These are phyloP conservation scores for Holotrichia oblita DNA, from an alignment of 1,140 invertebrate species.

Conservation along the genomic window DNA sequence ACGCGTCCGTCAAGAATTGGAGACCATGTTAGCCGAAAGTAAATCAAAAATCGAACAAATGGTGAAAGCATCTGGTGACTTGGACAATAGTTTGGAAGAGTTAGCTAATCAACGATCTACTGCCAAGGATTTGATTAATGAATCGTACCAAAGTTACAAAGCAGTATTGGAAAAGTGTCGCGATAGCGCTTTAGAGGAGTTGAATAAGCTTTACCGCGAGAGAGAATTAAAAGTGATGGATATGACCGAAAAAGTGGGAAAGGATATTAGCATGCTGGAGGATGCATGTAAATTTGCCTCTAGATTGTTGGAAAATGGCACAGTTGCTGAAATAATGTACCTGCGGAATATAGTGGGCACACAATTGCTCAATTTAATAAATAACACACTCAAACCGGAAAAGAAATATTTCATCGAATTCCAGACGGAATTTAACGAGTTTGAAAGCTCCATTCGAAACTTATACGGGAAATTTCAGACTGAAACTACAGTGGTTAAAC, in stretches of 20 bases:
- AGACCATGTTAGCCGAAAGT: slow-evolving; percentile 75
- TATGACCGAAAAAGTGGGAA: slow-evolving; percentile 80
- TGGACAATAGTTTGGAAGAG: slow-evolving; percentile 84
- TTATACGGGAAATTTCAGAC: slow-evolving; percentile 44
- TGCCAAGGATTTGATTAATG: slow-evolving; percentile 84
- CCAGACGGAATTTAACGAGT: slow-evolving; percentile 80
- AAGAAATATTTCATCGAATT: slow-evolving; percentile 80
- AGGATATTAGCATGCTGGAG: slow-evolving; percentile 68
- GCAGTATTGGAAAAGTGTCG: slow-evolving; percentile 81
- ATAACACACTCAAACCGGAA: slow-evolving; percentile 81
- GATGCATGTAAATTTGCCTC: slow-evolving; percentile 85
- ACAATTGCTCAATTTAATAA: slow-evolving; percentile 80
- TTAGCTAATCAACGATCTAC: slow-evolving; percentile 86
- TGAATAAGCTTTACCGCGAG: slow-evolving; percentile 83
- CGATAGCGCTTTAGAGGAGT: slow-evolving; percentile 78
- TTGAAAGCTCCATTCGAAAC: slow-evolving; percentile 67
- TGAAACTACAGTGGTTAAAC: slow-evolving; percentile 30
- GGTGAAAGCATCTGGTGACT: slow-evolving; percentile 74
- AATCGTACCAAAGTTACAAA: slow-evolving; percentile 86
- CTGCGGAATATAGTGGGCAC: slow-evolving; percentile 79
- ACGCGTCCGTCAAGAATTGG: slow-evolving; percentile 78
- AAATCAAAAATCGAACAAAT: slow-evolving; percentile 78
- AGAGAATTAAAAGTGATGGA: slow-evolving; percentile 77
- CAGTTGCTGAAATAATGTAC: slow-evolving; percentile 82
- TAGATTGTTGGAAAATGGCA: slow-evolving; percentile 81